A percentile compares a stretch with the other conserved stretches of the same genome.
Conservation (phyloP, 2,888 invertebrate species). For the Ischnura elegans region DNA sequence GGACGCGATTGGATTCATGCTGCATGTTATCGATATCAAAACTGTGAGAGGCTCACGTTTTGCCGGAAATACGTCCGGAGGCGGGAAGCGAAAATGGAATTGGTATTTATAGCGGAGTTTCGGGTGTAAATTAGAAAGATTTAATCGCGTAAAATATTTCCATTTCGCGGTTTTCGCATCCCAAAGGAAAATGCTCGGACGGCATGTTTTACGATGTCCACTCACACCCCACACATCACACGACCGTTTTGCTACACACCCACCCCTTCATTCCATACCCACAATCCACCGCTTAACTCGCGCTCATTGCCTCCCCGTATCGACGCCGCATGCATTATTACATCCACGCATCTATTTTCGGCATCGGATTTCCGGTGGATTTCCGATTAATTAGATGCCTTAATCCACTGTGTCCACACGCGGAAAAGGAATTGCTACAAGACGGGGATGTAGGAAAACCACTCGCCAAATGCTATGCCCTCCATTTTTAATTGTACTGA, state of each 20-base stretch:
- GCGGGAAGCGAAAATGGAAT: slow-evolving; percentile 5
- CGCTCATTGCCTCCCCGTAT: background rate
- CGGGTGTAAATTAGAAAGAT: slow-evolving; percentile 35
- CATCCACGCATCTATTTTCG: background rate
- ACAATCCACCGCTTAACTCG: background rate
- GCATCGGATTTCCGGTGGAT: background rate
- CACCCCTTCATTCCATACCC: background rate
- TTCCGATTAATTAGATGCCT: background rate
- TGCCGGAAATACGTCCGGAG: background rate
- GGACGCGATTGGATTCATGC: no score
- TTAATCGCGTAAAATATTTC: background rate
- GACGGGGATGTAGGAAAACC: background rate
- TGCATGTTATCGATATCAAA: background rate
- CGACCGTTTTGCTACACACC: background rate
- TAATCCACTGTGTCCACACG: background rate
- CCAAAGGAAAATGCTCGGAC: background rate
- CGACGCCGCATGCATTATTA: background rate
- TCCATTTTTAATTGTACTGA: no score
- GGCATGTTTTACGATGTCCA: background rate
- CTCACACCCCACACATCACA: background rate
- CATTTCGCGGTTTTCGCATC: slow-evolving; percentile 9
- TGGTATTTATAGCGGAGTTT: background rate
- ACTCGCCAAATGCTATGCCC: background rate
- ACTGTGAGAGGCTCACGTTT: background rate
- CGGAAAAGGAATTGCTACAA: background rate